Evolutionary conservation across 2,888 invertebrate species (phyloP).

Genomic region (Ligdia adustata): DNA sequence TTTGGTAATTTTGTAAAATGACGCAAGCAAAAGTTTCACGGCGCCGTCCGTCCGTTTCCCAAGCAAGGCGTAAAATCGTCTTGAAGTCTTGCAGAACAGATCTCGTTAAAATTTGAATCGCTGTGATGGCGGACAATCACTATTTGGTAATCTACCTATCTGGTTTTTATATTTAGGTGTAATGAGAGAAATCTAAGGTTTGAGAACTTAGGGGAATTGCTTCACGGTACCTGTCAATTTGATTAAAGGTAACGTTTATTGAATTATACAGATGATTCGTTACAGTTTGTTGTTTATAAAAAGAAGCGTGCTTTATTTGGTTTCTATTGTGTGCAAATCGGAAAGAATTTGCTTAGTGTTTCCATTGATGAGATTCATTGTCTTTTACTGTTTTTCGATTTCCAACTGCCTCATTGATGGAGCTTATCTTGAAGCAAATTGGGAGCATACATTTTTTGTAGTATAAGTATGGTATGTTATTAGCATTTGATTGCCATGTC

Average conservation of each 20-base stretch:
- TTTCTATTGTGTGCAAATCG: background rate
- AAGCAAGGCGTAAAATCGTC: conserved; percentile 28
- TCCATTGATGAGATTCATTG: no score
- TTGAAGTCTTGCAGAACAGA: conserved; percentile 23
- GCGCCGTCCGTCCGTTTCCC: no score
- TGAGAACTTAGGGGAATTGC: conserved; percentile 2
- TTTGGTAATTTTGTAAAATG: conserved; percentile 15
- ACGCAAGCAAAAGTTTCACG: conserved; percentile 15
- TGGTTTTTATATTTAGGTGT: conserved; percentile 6
- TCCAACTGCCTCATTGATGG: no score
- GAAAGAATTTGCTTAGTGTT: no score
- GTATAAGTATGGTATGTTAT: no score
- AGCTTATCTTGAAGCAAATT: no score
- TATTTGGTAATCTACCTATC: conserved; percentile 16
- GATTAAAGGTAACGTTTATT: background rate
- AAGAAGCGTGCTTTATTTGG: background rate
- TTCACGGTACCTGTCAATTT: background rate
- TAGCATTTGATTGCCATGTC: no score
- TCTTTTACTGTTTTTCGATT: no score
- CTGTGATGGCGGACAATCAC: conserved; percentile 15
- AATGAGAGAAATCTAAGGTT: conserved; percentile 14
- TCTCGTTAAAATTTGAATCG: conserved; percentile 25
- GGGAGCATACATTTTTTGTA: no score
- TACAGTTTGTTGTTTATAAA: background rate
- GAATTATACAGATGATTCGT: background rate